Conservation (phyloP, 1,140 invertebrate species). For the Heterodera schachtii region DNA sequence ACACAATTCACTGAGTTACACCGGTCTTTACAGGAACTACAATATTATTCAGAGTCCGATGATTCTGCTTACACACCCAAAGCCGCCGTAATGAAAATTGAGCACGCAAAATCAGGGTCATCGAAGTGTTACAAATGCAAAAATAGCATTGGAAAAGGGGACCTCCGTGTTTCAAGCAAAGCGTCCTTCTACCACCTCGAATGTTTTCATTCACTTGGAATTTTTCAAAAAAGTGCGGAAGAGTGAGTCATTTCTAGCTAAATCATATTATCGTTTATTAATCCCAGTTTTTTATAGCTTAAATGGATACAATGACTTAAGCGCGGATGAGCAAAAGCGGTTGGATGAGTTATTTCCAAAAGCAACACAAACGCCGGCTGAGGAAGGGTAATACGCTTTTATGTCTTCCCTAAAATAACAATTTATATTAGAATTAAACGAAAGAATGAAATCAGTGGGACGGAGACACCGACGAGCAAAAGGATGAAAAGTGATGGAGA, state of each 20-base stretch:
- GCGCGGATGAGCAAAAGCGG: conserved; percentile 76
- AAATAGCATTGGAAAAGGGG: conserved; percentile 71
- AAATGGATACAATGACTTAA: conserved; percentile 77
- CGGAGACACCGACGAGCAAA: conserved; percentile 68
- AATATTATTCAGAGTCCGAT: conserved; percentile 1
- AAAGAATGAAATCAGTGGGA: conserved; percentile 24
- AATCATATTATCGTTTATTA: conserved; percentile 26
- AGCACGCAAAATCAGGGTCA: conserved; percentile 71
- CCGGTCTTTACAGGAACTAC: neutral
- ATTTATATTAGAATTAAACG: conserved; percentile 13
- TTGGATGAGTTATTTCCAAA: conserved; percentile 76
- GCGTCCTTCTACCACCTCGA: conserved; percentile 47
- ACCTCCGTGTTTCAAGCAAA: conserved; percentile 47
- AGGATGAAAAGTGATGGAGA: conserved; percentile 68
- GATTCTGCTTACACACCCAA: conserved; percentile 35
- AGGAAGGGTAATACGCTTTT: conserved; percentile 16
- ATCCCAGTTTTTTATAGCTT: conserved; percentile 67
- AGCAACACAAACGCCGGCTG: conserved; percentile 56
- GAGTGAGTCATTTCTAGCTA: conserved; percentile 32
- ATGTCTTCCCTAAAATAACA: too few relatives aligned
- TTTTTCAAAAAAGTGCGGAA: conserved; percentile 32
- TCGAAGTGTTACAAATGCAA: conserved; percentile 77
- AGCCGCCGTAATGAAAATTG: conserved; percentile 34
- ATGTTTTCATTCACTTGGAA: conserved; percentile 42
- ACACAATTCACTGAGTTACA: conserved; percentile 32